These are phyloP conservation scores for Callipepla californica DNA, from an alignment of 2,113 vertebrate genomes.

Conservation along the genomic window DNA sequence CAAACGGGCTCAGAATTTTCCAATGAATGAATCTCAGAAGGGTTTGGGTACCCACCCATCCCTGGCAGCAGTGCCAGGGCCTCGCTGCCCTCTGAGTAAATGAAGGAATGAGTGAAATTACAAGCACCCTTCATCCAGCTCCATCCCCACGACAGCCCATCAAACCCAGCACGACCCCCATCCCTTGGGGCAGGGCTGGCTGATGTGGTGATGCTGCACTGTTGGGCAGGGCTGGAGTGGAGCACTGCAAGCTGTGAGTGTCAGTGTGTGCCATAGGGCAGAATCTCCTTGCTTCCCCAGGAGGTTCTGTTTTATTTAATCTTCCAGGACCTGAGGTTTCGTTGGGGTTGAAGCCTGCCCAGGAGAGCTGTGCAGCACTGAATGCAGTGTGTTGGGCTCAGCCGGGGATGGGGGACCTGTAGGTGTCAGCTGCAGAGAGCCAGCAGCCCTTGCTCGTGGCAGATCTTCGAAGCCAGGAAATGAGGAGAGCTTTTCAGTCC, in stretches of 20 bases:
- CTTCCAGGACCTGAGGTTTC: not conserved
- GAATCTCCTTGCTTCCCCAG: slow-evolving; percentile 5
- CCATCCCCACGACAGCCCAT: not conserved
- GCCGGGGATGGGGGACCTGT: not conserved
- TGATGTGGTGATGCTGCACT: not conserved
- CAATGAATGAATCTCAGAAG: not conserved
- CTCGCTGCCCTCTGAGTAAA: too few species aligned
- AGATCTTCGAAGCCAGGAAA: not conserved
- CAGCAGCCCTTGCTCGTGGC: not conserved
- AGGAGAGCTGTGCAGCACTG: not conserved
- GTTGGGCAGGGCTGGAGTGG: slow-evolving; percentile 34
- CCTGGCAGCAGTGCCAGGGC: too few species aligned
- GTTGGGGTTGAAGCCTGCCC: not conserved
- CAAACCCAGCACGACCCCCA: not conserved
- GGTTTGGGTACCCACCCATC: not conserved
- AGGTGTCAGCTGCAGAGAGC: not conserved
- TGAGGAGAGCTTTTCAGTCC: not conserved
- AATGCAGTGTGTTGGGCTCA: rapidly evolving
- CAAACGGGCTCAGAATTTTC: not conserved
- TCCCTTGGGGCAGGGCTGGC: not conserved
- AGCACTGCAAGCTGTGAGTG: slow-evolving; percentile 19
- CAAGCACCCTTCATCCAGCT: not conserved
- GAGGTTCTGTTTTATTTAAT: not conserved
- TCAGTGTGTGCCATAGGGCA: not conserved
- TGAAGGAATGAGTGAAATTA: not conserved